Percentiles rank a stretch among this genome's conserved stretches.
phyloP scores from a whole-genome alignment of 1,140 invertebrate genomes.

The Drosophila nikananu region DNA sequence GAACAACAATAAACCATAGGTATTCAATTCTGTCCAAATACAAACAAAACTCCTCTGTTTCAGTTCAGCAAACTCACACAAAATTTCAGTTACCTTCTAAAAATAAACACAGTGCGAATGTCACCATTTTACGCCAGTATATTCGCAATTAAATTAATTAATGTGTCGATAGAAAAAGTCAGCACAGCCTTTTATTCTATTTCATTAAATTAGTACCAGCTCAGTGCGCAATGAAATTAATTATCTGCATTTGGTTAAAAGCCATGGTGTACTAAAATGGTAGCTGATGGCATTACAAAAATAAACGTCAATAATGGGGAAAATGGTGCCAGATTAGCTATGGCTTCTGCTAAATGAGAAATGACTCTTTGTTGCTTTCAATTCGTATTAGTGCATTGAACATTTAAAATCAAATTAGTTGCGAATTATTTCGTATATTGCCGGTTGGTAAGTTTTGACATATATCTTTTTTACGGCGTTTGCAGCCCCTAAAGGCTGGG shows the following conservation, averaged over 20 bases:
- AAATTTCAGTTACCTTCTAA: slow-evolving; percentile 20
- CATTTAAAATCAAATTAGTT: slow-evolving; percentile 45
- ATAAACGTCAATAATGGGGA: slow-evolving; percentile 17
- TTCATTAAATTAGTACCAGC: slow-evolving; percentile 59
- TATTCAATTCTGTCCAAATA: slow-evolving; percentile 3
- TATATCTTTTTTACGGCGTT: not conserved
- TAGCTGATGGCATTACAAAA: slow-evolving; percentile 16
- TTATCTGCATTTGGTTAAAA: slow-evolving; percentile 49
- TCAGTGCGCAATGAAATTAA: slow-evolving; percentile 52
- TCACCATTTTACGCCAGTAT: slow-evolving; percentile 27
- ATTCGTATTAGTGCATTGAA: slow-evolving; percentile 29
- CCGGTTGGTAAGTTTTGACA: slow-evolving; percentile 10
- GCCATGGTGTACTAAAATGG: slow-evolving; percentile 13
- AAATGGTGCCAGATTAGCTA: slow-evolving; percentile 27
- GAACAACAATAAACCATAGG: not conserved
- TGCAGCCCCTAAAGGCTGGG: not conserved
- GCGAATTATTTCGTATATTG: slow-evolving; percentile 18
- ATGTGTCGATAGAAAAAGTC: slow-evolving; percentile 48
- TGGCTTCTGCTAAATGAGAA: slow-evolving; percentile 35
- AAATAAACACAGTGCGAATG: slow-evolving; percentile 25
- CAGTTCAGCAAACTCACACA: slow-evolving; percentile 35
- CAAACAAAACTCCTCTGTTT: slow-evolving; percentile 17
- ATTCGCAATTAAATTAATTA: slow-evolving; percentile 62
- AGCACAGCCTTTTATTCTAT: slow-evolving; percentile 32
- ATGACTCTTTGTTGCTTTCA: slow-evolving; percentile 36